Evolutionary conservation across 2,797 vertebrate genomes (phyloP).

Genomic region (Hybognathus amarus): DNA sequence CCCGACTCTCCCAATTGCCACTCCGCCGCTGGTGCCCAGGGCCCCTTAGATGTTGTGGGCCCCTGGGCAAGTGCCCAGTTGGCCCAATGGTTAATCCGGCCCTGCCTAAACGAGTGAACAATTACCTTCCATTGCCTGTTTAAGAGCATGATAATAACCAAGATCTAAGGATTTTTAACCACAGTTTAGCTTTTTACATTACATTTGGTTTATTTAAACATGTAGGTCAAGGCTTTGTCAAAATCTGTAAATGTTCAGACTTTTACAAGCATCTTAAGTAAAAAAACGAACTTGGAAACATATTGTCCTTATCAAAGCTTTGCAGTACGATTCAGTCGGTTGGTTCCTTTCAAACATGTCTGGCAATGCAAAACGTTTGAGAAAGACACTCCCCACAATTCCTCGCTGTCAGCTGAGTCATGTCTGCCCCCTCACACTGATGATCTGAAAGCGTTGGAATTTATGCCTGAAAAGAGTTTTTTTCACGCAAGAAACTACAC

Average conservation of each 20-base stretch:
- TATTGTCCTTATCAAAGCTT: conserved; percentile 16
- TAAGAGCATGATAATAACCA: background rate
- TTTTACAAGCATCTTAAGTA: background rate
- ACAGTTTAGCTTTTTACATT: background rate
- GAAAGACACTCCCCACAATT: conserved; percentile 30
- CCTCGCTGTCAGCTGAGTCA: conserved; percentile 18
- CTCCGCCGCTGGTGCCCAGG: too few species aligned
- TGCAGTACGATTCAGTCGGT: conserved; percentile 9
- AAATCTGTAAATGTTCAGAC: conserved; percentile 7
- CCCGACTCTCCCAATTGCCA: too few species aligned
- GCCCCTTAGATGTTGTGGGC: too few species aligned
- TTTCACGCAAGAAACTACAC: conserved; percentile 11
- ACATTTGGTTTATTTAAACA: background rate
- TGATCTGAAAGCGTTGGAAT: conserved; percentile 21
- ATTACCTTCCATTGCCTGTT: background rate
- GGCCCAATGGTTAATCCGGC: too few species aligned
- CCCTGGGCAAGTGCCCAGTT: too few species aligned
- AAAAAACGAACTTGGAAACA: conserved; percentile 1
- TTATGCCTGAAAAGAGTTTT: conserved; percentile 7
- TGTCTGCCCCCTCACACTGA: background rate
- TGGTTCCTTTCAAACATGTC: conserved; percentile 22
- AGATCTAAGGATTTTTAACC: background rate
- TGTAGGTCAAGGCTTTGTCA: background rate
- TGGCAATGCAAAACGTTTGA: conserved; percentile 17
- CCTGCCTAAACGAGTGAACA: background rate